A percentile compares a stretch with the other conserved stretches of the same genome.
Conservation (phyloP, 2,888 invertebrate genomes). For the Brachyptera putata region DNA sequence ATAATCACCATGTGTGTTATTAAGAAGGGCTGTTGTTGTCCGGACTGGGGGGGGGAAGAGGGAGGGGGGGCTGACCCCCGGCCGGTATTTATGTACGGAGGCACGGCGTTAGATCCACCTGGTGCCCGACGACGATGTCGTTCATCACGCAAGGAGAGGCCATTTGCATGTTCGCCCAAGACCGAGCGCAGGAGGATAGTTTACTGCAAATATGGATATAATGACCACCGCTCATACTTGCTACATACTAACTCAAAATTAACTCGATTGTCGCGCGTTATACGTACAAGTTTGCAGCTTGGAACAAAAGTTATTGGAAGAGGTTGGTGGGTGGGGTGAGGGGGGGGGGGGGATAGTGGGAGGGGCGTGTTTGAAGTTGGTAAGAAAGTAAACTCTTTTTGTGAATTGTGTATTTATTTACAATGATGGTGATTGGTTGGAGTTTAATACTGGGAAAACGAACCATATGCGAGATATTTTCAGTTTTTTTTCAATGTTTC, state of each 20-base stretch:
- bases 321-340: background rate
- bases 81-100: constrained; percentile 33
- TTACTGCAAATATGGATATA: constrained; percentile 35
- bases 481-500: too few relatives aligned
- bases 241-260: constrained; percentile 28
- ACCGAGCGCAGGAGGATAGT: constrained; percentile 31
- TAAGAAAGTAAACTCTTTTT: too few relatives aligned
- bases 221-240: constrained; percentile 29
- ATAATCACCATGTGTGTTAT: constrained; percentile 13
- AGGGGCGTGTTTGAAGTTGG: background rate
- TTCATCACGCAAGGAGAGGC: constrained; percentile 39
- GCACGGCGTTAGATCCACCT: constrained; percentile 43
- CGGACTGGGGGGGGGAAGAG: background rate
- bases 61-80: constrained; percentile 14
- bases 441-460: too few relatives aligned
- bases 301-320: background rate
- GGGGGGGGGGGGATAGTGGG: background rate
- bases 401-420: too few relatives aligned
- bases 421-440: too few relatives aligned
- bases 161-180: constrained; percentile 34
- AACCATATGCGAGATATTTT: too few relatives aligned
- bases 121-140: constrained; percentile 37
- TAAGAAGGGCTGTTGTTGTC: constrained; percentile 26
- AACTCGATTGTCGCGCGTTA: constrained; percentile 14
- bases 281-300: constrained; percentile 1